Evolutionary conservation across 1,140 invertebrate species (phyloP).

Genomic region (Delia radicum): DNA sequence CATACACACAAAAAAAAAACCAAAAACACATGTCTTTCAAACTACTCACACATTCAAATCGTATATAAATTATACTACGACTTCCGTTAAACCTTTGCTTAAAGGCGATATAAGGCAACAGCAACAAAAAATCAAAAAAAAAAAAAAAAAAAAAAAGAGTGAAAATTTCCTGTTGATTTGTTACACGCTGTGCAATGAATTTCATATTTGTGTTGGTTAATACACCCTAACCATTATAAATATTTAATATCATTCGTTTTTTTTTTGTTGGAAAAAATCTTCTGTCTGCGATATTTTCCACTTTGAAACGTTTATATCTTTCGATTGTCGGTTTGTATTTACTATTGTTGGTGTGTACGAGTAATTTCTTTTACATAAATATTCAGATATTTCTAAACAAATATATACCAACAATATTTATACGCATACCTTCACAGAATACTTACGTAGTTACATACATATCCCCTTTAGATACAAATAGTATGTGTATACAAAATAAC

Average conservation of each 20-base stretch:
- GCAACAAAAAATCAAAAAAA: background rate
- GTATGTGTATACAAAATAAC: too few species aligned
- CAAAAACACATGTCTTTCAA: background rate
- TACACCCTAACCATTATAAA: background rate
- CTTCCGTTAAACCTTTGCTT: background rate
- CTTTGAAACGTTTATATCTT: too few species aligned
- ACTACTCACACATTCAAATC: background rate
- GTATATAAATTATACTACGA: background rate
- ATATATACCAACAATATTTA: background rate
- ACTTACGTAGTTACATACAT: background rate
- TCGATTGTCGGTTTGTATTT: too few species aligned
- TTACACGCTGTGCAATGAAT: background rate
- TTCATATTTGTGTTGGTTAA: background rate
- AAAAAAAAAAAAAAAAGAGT: background rate
- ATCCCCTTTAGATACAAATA: background rate
- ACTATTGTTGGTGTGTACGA: background rate
- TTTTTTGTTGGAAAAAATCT: background rate
- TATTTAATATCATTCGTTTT: background rate
- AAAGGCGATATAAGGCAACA: background rate
- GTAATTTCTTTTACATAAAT: background rate
- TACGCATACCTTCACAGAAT: background rate
- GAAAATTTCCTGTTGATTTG: slow-evolving; percentile 2
- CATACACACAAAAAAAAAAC: too few species aligned
- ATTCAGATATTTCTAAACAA: background rate
- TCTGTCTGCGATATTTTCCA: background rate